Evolutionary conservation across 2,797 vertebrate species (phyloP), one percentile per base, ranked within the genome.

Genomic region (Pipistrellus nathusii): DNA sequence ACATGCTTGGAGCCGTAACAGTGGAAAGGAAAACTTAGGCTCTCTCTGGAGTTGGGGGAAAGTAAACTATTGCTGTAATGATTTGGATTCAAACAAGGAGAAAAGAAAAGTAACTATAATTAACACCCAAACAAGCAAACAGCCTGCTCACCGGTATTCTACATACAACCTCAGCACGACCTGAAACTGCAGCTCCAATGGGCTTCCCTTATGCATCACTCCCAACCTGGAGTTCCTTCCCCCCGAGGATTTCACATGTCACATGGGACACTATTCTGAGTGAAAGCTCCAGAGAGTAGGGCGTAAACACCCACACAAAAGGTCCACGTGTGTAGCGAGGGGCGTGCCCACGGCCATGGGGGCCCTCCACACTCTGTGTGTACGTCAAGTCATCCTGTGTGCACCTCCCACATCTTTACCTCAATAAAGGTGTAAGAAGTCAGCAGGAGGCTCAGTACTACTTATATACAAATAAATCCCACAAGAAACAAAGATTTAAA

Each of bases 401-500:
- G 32, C 7, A 62, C 15, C 46, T 62, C 27, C 25, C 5, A 48
- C 3, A 27, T 35, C 46, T 62, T 20, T 13, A 48, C 55, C 30
- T 73, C 69, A 46, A 32, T 4, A 48, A 46, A 59, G 44, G 14
- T 62, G 21, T 15, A 27, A 35, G 62, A 14, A 77, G 72, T 68
- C 75, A 78, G 44, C 35, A 46, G 53, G 27, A 13, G 23, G 8
- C 30, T 59, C 51, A 76, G 25, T 41, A 75, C 2, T 53, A 2
- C n/a, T 83, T 77, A 46, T 48, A 32, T 12, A 25, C 55, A 88
- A 86, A 82, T 46, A 86, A 57, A 83, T n/a, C 38, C 21, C 32
- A 59, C 18, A 90, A 84, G 57, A 93, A 75, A 84, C 30, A 38
- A 88, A 55, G 17, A 68, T 51, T 71, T 94, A 75, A 69, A 73